Evolutionary conservation across 2,797 vertebrate genomes (phyloP).

Genomic region (Anguilla pacifica): DNA sequence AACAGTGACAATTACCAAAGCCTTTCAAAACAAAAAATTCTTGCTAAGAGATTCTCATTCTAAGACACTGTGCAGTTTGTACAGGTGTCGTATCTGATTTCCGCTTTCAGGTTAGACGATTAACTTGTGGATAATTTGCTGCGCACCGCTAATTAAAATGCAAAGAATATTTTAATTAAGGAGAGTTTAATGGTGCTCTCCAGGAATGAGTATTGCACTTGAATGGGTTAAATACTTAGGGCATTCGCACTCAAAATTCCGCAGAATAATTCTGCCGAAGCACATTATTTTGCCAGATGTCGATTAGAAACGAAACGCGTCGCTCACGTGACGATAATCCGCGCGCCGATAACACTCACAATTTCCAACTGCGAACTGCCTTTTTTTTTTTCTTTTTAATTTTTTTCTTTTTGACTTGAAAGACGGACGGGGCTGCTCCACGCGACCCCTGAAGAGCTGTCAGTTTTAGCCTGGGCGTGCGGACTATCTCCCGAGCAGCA

Average conservation of each 20-base stretch:
- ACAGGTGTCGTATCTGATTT: constrained; percentile 10
- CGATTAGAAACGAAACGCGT: constrained; percentile 15
- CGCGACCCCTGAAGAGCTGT: constrained; percentile 50
- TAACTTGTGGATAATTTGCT: constrained; percentile 12
- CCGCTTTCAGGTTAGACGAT: not conserved
- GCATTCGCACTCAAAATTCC: not conserved
- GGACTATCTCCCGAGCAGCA: constrained; percentile 39
- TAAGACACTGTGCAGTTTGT: not conserved
- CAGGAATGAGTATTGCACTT: constrained; percentile 21
- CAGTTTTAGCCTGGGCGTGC: constrained; percentile 57
- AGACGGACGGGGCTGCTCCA: constrained; percentile 36
- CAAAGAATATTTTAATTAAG: not conserved
- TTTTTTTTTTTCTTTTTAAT: too few species aligned
- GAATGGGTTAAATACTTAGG: not conserved
- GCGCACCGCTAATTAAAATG: not conserved
- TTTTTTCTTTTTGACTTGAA: constrained; percentile 42
- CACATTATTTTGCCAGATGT: not conserved
- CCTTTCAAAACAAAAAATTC: not conserved
- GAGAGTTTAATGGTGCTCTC: not conserved
- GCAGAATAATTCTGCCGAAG: not conserved
- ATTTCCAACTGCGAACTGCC: not conserved
- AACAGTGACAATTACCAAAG: not conserved
- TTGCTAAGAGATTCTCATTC: not conserved
- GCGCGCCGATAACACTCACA: not conserved
- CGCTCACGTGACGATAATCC: not conserved